Percentiles rank a stretch among this genome's conserved stretches.
Conservation (phyloP, 2,797 vertebrate genomes). For the Sphenopsis melanotis region DNA sequence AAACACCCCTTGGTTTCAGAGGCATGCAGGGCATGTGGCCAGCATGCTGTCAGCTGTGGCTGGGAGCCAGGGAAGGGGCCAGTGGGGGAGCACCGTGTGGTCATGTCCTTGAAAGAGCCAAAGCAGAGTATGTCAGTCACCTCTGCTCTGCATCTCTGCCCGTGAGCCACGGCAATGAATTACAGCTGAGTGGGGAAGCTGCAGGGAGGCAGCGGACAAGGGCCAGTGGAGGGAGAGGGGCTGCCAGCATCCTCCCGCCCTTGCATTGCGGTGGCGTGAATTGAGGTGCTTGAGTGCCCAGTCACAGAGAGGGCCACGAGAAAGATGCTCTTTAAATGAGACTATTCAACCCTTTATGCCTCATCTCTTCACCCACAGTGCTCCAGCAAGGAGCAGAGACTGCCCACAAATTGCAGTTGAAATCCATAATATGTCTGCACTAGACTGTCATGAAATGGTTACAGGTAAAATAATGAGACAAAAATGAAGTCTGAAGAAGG, state of each 20-base stretch:
- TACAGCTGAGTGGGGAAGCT: not conserved
- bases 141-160: not conserved
- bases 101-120: not conserved
- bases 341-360: conserved; percentile 16
- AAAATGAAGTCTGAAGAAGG: conserved; percentile 40
- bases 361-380: conserved; percentile 21
- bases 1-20: not conserved
- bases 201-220: conserved; percentile 5
- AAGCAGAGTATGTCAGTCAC: not conserved
- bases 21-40: rapidly evolving
- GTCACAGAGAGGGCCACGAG: not conserved
- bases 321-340: conserved; percentile 28
- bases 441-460: conserved; percentile 53
- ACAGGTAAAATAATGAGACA: conserved; percentile 47
- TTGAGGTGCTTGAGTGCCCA: not conserved
- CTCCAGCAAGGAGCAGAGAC: conserved; percentile 4
- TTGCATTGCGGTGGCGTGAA: not conserved
- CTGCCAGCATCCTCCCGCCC: not conserved
- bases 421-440: conserved; percentile 35
- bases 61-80: not conserved
- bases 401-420: conserved; percentile 41
- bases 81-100: rapidly evolving
- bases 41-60: rapidly evolving
- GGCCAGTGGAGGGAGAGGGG: not conserved
- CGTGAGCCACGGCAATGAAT: not conserved